Conservation (phyloP, 2,113 vertebrate species). For the Rafetus swinhoei region DNA sequence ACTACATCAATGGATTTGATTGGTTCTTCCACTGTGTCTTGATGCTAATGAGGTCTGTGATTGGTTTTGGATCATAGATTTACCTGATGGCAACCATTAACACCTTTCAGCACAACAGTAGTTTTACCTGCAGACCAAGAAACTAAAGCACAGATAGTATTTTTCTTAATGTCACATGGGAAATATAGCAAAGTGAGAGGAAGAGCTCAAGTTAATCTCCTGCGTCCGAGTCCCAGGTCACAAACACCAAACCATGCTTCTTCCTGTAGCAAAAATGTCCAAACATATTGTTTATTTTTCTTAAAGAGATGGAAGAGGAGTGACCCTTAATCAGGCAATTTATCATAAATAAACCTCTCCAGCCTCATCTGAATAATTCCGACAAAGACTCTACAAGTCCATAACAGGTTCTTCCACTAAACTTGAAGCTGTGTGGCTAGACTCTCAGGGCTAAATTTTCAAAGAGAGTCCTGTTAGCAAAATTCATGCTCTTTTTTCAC, state of each 20-base stretch:
- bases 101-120: neutral
- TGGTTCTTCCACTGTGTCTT: too few relatives aligned
- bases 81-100: neutral
- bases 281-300: neutral
- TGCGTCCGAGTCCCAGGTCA: neutral
- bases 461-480: neutral
- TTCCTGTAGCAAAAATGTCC: neutral
- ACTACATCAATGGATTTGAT: neutral
- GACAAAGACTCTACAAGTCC: neutral
- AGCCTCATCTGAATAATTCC: neutral
- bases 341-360: neutral
- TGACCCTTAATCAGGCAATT: accelerated
- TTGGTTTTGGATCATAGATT: neutral
- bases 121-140: accelerated
- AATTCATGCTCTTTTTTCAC: neutral
- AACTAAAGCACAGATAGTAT: neutral
- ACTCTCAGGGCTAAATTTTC: neutral
- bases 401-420: neutral
- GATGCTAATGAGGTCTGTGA: neutral
- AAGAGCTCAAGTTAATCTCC: neutral
- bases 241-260: neutral
- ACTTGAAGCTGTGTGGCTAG: neutral
- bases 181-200: neutral
- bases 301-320: neutral
- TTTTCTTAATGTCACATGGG: neutral